phyloP scores from a whole-genome alignment of 1,140 invertebrate genomes.

The Euwallacea fornicatus region DNA sequence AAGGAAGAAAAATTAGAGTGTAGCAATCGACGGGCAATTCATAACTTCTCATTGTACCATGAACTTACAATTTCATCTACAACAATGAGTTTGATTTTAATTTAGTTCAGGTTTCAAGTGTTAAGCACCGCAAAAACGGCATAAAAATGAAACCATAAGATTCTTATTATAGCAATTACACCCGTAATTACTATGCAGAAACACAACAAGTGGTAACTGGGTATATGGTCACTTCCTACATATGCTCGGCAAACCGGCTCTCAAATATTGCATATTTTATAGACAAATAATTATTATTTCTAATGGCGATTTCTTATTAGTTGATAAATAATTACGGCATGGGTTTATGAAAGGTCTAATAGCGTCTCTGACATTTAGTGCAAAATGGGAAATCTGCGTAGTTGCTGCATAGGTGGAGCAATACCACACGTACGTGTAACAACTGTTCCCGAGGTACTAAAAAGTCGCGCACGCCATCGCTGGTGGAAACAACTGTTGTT shows the following conservation, averaged over 20 bases:
- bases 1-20: too few relatives aligned
- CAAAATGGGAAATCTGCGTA: background rate
- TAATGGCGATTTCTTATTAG: background rate
- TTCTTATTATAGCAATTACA: background rate
- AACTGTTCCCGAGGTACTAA: background rate
- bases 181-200: background rate
- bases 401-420: conserved; percentile 4
- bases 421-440: background rate
- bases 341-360: background rate
- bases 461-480: background rate
- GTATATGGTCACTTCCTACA: too few relatives aligned
- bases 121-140: background rate
- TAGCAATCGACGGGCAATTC: too few relatives aligned
- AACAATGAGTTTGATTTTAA: too few relatives aligned
- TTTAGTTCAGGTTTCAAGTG: background rate
- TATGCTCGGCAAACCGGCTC: too few relatives aligned
- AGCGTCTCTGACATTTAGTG: background rate
- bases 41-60: too few relatives aligned
- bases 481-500: background rate
- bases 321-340: background rate
- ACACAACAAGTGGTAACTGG: background rate
- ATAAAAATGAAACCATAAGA: background rate
- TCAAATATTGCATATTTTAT: background rate
- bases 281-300: background rate
- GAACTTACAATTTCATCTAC: too few relatives aligned